phyloP scores from a whole-genome alignment of 2,888 invertebrate species.

The Coecobrya sp. region DNA sequence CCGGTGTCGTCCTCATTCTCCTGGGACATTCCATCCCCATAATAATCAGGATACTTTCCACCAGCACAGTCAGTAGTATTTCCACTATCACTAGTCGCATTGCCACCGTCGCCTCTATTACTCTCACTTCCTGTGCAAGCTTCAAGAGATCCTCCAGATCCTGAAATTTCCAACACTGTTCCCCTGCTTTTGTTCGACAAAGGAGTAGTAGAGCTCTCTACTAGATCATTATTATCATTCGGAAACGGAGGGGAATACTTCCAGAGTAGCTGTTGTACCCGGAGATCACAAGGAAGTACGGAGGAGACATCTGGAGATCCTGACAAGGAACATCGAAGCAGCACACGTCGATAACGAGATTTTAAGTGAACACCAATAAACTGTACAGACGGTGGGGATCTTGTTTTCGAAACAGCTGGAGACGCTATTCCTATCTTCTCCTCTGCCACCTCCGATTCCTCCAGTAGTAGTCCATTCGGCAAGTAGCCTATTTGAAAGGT shows the following conservation, averaged over 20 bases:
- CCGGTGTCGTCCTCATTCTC: slow-evolving; percentile 47
- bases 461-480: slow-evolving; percentile 23
- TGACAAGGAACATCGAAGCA: slow-evolving; percentile 65
- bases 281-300: slow-evolving; percentile 72
- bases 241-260: background rate
- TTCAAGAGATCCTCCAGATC: slow-evolving; percentile 18
- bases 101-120: too few relatives aligned
- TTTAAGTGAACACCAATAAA: slow-evolving; percentile 48
- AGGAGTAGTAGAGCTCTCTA: background rate
- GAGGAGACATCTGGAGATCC: slow-evolving; percentile 62
- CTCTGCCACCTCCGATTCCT: background rate
- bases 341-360: slow-evolving; percentile 13
- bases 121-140: slow-evolving; percentile 37
- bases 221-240: background rate
- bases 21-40: slow-evolving; percentile 71
- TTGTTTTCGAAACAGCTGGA: background rate
- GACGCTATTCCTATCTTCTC: background rate
- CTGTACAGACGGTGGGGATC: background rate
- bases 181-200: background rate
- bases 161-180: background rate
- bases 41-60: slow-evolving; percentile 35
- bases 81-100: background rate
- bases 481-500: slow-evolving; percentile 67
- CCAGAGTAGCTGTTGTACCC: slow-evolving; percentile 70
- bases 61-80: background rate